Evolutionary conservation across 2,888 invertebrate genomes (phyloP).

Genomic region (Melieria picta): DNA sequence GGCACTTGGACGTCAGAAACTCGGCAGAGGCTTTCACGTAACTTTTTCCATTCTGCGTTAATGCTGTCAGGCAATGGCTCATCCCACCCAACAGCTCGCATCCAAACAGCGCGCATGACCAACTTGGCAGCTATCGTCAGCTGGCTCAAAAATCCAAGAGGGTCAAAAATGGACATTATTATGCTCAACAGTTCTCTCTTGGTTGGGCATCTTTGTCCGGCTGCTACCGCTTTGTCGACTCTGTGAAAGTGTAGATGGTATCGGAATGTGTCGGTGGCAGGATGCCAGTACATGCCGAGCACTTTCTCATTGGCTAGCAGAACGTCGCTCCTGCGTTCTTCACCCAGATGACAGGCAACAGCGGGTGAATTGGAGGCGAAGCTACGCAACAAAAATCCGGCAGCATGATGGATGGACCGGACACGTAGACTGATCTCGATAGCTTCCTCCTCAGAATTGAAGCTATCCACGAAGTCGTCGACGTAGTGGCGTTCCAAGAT

Average conservation of each 20-base stretch:
- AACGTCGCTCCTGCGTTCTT: too few relatives aligned
- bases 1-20: too few relatives aligned
- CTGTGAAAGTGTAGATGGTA: conserved; percentile 25
- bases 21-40: too few relatives aligned
- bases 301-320: conserved; percentile 15
- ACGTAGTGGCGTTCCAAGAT: conserved; percentile 10
- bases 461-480: conserved; percentile 15
- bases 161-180: conserved; percentile 31
- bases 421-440: conserved; percentile 29
- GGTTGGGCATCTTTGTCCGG: conserved; percentile 16
- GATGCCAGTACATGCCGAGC: conserved; percentile 22
- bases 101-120: conserved; percentile 26
- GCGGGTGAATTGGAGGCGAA: neutral
- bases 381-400: neutral
- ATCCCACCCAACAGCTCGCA: conserved; percentile 16
- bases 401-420: conserved; percentile 19
- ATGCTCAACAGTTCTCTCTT: conserved; percentile 26
- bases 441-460: conserved; percentile 24
- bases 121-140: conserved; percentile 20
- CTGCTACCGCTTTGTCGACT: conserved; percentile 13
- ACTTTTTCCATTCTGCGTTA: neutral
- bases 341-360: neutral
- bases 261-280: conserved; percentile 14
- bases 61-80: conserved; percentile 10
- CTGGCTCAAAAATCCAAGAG: conserved; percentile 17